Evolutionary conservation across 2,113 vertebrate species (phyloP).

Genomic region (Pontoporia blainvillei): DNA sequence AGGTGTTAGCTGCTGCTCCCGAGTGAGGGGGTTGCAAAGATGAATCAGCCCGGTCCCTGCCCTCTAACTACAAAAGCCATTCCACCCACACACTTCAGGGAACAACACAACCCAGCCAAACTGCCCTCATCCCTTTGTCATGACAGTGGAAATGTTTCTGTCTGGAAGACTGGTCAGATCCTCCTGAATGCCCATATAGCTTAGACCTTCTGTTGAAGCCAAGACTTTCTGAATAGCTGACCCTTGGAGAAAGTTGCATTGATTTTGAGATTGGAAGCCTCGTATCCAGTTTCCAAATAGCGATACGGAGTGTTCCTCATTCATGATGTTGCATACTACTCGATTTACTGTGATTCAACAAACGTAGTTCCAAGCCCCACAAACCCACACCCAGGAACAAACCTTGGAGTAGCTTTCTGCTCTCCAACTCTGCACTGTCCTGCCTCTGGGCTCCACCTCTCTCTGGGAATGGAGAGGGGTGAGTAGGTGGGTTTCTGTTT

Average conservation of each 20-base stretch:
- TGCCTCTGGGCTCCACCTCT: background rate
- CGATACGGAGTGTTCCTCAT: slow-evolving; percentile 62
- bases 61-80: slow-evolving; percentile 11
- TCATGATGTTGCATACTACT: slow-evolving; percentile 45
- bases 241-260: background rate
- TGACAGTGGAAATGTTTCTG: background rate
- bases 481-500: background rate
- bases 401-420: slow-evolving; percentile 43
- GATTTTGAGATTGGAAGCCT: slow-evolving; percentile 55
- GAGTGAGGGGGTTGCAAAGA: background rate
- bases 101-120: background rate
- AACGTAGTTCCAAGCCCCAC: slow-evolving; percentile 24
- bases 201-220: slow-evolving; percentile 39
- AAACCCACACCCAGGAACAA: slow-evolving; percentile 14
- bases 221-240: slow-evolving; percentile 44
- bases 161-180: background rate
- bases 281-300: slow-evolving; percentile 52
- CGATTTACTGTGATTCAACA: slow-evolving; percentile 53
- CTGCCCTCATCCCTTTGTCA: background rate
- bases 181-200: slow-evolving; percentile 40
- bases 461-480: background rate
- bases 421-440: slow-evolving; percentile 15
- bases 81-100: slow-evolving; percentile 9
- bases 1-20: background rate
- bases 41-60: slow-evolving; percentile 29